Evolutionary conservation across 2,113 vertebrate genomes (phyloP), one percentile per base, ranked within the genome.

Genomic region (Ochotona princeps): DNA sequence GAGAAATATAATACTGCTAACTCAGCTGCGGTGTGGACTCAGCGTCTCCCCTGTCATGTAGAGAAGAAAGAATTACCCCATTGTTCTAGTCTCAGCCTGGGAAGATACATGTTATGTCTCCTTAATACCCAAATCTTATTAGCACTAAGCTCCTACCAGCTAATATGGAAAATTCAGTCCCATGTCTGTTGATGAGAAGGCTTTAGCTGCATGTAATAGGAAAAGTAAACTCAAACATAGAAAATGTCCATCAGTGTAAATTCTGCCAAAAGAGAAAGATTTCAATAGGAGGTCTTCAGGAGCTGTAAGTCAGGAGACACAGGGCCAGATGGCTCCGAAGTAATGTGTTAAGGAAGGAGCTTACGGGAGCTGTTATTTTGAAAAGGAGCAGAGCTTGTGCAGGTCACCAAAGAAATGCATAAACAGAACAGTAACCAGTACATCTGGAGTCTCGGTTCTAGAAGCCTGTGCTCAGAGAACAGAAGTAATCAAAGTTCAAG

Each of bases 121-220:
- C 61, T 83, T 90, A 85, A 87, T 70, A 79, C 35, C 14, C 63
- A 90, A 60, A 75, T 93, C 26, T 81, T 66, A 87, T 73, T 78
- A 84, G 49, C 17, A 4, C 66, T 78, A 88, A 84, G 65, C 69
- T 78, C 70, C 83, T 28, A 76, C 28, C 49, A 63, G n/a, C 60
- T 94, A 54, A 76, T n/a, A 7, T 20, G 65, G 38, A 66, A 93
- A 87, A 88, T 80, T 35, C 25, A 60, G 54, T 70, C 54, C 60
- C 21, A 51, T 21, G 30, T 18, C 44, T 66, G 23, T 74, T 84
- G 44, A 13, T 81, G 35, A 80, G 35, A 32, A 73, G 87, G 78
- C 20, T 57, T 83, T 76, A 93, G 78, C n/a, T 12, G 0, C 20
- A 87, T 76, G 57, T 70, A 67, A 72, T 23, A 65, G 51, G 74